These are phyloP conservation scores for Melitaea athalia DNA, from an alignment of 2,888 invertebrate species.

Conservation along the genomic window DNA sequence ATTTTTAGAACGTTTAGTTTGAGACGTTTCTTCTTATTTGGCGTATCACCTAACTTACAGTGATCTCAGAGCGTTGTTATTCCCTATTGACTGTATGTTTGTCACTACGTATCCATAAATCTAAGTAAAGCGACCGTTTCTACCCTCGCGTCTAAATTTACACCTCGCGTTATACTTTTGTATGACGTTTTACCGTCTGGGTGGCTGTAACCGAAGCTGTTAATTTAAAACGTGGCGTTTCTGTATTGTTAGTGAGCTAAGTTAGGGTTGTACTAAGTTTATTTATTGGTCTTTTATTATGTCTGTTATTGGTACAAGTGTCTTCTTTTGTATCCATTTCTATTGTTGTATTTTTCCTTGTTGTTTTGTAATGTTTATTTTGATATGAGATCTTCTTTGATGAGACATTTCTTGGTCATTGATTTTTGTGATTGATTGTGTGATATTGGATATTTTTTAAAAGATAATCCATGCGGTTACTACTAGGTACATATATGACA, in stretches of 20 bases:
- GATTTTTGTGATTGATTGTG: too few species aligned
- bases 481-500: too few species aligned
- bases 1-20: background rate
- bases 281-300: background rate
- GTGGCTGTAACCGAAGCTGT: slow-evolving; percentile 56
- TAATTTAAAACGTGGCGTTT: slow-evolving; percentile 12
- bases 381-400: too few species aligned
- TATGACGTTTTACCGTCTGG: slow-evolving; percentile 71
- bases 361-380: too few species aligned
- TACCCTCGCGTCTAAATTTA: slow-evolving; percentile 59
- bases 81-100: slow-evolving; percentile 29
- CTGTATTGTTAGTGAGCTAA: background rate
- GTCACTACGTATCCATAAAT: slow-evolving; percentile 39
- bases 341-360: too few species aligned
- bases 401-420: too few species aligned
- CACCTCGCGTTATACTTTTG: slow-evolving; percentile 51
- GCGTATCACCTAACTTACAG: background rate
- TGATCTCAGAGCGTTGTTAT: background rate
- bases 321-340: background rate
- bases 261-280: background rate
- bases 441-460: too few species aligned
- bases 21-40: background rate
- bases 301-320: background rate
- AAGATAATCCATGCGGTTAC: too few species aligned
- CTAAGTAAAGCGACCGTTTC: slow-evolving; percentile 37